These are phyloP conservation scores for Peucedramus taeniatus DNA, from an alignment of 2,113 vertebrate genomes.

Conservation along the genomic window DNA sequence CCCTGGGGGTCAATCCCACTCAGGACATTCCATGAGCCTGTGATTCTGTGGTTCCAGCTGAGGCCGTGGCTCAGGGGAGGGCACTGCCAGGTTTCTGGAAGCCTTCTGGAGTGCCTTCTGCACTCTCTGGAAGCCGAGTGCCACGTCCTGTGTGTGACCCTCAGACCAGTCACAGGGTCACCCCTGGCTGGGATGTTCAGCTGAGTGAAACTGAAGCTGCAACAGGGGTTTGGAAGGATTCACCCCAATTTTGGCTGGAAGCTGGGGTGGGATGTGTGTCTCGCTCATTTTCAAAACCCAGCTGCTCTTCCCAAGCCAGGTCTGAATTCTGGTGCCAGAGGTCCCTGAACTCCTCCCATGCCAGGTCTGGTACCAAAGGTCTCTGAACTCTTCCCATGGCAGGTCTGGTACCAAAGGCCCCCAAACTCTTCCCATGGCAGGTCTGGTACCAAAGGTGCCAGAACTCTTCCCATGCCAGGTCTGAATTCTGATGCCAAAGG, in stretches of 20 bases:
- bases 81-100: neutral
- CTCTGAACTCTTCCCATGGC: too few relatives aligned
- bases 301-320: rapidly evolving
- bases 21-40: rapidly evolving
- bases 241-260: rapidly evolving
- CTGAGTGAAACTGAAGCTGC: neutral
- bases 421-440: too few relatives aligned
- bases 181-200: neutral
- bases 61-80: neutral
- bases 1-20: rapidly evolving
- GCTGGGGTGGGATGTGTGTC: neutral
- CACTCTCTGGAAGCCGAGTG: neutral
- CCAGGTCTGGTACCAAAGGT: neutral
- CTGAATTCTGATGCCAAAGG: neutral
- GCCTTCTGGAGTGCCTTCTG: too few relatives aligned
- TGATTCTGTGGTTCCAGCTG: too few relatives aligned
- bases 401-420: too few relatives aligned
- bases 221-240: neutral
- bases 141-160: neutral
- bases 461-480: too few relatives aligned
- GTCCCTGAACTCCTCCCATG: too few relatives aligned
- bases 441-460: too few relatives aligned
- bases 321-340: neutral
- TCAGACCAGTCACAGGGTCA: neutral
- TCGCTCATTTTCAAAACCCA: neutral